Evolutionary conservation across 1,140 invertebrate species (phyloP), one percentile per base, ranked within the genome.

Genomic region (Sogatella furcifera): DNA sequence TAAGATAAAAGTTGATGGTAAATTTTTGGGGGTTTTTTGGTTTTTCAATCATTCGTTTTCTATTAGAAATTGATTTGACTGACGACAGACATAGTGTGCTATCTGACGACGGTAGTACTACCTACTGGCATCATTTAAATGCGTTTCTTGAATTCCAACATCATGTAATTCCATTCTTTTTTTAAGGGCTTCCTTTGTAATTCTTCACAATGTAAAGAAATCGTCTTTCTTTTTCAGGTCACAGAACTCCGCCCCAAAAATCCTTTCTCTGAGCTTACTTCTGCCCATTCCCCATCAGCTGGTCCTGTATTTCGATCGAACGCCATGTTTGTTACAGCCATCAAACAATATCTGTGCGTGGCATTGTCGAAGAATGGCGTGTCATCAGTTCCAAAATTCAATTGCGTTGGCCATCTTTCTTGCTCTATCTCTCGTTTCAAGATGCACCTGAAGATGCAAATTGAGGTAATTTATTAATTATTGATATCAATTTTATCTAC

Each of bases 331-430:
- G 93, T 99, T 43, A 95, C 92, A 68, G 95, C 95, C 10, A 98
- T 99, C 52, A 97, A 98, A 70, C 94, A 98, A 71, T 98, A 98
- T 73, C 77, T 99, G 0, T 99, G 97, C 77, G 95, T 99, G 1
- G 95, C 97, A 0, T 72, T 99, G 17, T 97, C 94, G 0, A 98
- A 98, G 71, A 99, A 99, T 78, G 97, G 96, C 0, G 95, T 98
- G 11, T 98, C 95, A 41, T 89, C 93, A 21, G 92, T 97, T 15
- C 89, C 95, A 79, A 94, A 99, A 1, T 99, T 99, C 77, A 94
- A 73, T 74, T 99, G 8, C 95, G 0, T 73, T 99, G 13, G 91
- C 93, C 9, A 92, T 99, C 60, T 99, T 99, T 75, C 81, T 99
- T 6, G 93, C 93, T 14, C 75, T 99, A 0, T 99, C 11, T 90